Evolutionary conservation across 1,140 invertebrate genomes (phyloP).

Genomic region (Microplitis demolitor): DNA sequence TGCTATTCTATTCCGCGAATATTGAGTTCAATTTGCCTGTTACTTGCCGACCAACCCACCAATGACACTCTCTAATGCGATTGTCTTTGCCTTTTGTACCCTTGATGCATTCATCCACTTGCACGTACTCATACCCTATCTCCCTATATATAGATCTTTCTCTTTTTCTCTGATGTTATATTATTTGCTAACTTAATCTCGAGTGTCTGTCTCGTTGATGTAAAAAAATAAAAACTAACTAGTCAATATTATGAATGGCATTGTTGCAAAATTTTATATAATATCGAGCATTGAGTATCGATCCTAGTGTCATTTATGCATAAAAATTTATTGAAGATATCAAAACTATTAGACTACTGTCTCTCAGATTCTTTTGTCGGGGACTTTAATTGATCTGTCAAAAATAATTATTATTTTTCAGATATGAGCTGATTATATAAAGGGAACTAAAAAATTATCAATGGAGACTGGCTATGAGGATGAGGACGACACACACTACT

Average conservation of each 20-base stretch:
- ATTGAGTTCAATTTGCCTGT: slow-evolving; percentile 61
- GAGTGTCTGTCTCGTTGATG: neutral
- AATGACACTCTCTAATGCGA: slow-evolving; percentile 52
- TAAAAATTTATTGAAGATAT: neutral
- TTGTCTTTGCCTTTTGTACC: slow-evolving; percentile 52
- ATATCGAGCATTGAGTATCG: neutral
- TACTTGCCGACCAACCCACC: slow-evolving; percentile 36
- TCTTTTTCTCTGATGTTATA: neutral
- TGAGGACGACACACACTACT: slow-evolving; percentile 81
- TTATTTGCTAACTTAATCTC: neutral
- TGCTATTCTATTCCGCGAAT: slow-evolving; percentile 51
- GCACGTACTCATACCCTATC: neutral
- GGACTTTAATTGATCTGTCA: neutral
- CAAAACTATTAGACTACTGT: neutral
- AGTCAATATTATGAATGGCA: slow-evolving; percentile 16
- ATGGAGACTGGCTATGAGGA: slow-evolving; percentile 65
- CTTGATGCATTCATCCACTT: slow-evolving; percentile 1
- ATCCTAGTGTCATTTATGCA: neutral
- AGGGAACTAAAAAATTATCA: neutral
- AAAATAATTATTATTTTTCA: neutral
- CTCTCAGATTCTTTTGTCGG: neutral
- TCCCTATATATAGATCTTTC: neutral
- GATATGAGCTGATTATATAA: neutral
- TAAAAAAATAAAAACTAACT: neutral
- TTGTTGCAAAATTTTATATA: neutral